Conservation (phyloP, 2,888 invertebrate species). For the Hypselothyrea guttata region DNA sequence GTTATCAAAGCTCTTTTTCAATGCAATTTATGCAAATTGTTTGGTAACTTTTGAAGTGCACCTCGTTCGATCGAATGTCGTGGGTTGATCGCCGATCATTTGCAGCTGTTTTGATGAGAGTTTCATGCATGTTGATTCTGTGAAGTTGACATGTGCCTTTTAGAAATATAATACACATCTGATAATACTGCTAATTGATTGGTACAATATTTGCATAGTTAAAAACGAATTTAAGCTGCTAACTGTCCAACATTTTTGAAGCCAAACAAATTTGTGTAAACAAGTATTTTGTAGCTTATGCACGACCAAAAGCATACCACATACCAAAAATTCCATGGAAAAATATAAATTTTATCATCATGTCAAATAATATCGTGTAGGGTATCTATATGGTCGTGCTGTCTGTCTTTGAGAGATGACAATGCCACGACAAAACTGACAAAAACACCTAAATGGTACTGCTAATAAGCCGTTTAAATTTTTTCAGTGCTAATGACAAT, state of each 20-base stretch:
- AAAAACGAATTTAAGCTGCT: conserved; percentile 66
- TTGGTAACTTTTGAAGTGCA: not conserved
- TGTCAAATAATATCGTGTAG: not conserved
- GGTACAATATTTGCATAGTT: conserved; percentile 62
- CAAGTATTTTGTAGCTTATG: not conserved
- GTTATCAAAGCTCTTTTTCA: not conserved
- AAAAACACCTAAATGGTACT: conserved; percentile 63
- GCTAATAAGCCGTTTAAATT: conserved; percentile 79
- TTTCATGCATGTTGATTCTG: conserved; percentile 34
- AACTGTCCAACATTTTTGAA: conserved; percentile 48
- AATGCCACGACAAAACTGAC: conserved; percentile 32
- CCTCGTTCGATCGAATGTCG: conserved; percentile 2
- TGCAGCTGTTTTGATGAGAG: conserved; percentile 1
- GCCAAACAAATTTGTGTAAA: conserved; percentile 29
- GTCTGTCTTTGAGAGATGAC: conserved; percentile 3
- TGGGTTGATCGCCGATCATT: conserved; percentile 12
- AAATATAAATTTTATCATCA: too few species aligned
- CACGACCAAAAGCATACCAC: not conserved
- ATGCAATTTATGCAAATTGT: not conserved
- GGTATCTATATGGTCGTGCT: not conserved
- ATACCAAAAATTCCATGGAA: not conserved
- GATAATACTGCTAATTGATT: conserved; percentile 68
- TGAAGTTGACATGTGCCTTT: conserved; percentile 66
- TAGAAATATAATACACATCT: conserved; percentile 51
- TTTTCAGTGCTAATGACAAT: conserved; percentile 75